Percentiles rank a stretch among this genome's conserved stretches.
Conservation (phyloP, 2,888 invertebrate genomes). For the Caenorhabditis sp. region DNA sequence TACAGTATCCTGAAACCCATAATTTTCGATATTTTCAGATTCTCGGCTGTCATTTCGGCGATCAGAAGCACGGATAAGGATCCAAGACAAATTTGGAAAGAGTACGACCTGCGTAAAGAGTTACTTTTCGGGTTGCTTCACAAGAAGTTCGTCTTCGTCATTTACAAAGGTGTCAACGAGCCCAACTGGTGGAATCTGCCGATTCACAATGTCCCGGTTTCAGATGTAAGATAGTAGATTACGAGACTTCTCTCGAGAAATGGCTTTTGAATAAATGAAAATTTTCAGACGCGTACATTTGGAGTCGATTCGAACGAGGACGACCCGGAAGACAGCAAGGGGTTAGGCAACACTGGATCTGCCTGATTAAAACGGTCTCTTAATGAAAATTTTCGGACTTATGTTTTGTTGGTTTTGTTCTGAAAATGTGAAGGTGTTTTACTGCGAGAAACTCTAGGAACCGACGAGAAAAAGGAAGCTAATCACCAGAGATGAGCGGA, state of each 20-base stretch:
- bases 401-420: too few relatives aligned
- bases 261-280: background rate
- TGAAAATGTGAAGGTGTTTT: too few relatives aligned
- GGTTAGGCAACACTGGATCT: too few relatives aligned
- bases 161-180: background rate
- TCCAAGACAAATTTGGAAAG: background rate
- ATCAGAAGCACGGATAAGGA: background rate
- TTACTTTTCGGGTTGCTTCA: background rate
- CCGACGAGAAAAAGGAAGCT: too few relatives aligned
- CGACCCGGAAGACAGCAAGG: too few relatives aligned
- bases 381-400: too few relatives aligned
- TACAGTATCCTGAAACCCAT: too few relatives aligned
- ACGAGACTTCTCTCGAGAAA: background rate
- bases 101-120: background rate
- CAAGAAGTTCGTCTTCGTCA: slow-evolving; percentile 3
- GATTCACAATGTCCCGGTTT: background rate
- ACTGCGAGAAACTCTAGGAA: too few relatives aligned
- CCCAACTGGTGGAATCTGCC: slow-evolving; percentile 5
- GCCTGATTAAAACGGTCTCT: too few relatives aligned
- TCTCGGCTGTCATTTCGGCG: background rate
- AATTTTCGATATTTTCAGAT: background rate
- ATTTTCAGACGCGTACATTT: background rate
- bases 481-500: too few relatives aligned
- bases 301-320: background rate
- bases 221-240: background rate